Evolutionary conservation across 2,888 invertebrate genomes (phyloP), one percentile per base, ranked within the genome.

Genomic region (Dasypogon diadema): DNA sequence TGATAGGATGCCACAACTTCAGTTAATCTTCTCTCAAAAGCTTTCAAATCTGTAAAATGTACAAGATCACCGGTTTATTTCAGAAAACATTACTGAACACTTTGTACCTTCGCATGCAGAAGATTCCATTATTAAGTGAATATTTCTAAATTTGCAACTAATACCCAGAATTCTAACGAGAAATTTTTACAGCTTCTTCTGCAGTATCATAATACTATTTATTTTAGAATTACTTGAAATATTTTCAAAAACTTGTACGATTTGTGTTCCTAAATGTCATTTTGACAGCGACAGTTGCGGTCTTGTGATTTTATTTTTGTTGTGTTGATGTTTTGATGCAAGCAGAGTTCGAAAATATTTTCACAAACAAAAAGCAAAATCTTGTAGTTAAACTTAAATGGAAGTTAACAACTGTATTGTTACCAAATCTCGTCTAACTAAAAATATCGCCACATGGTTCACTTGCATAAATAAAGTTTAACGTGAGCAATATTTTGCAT

Each of bases 1-100:
- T 97, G 96, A 80, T 98, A 90, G 84, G 97, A 96, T 80, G 95
- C 93, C 83, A 99, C 97, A 14, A 99, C 98, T 89, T 99, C 99
- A 0, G 98, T 99, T 22, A 99, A 88, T 74, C 99, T 91, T 79
- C 98, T 91, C 87, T 99, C 99, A 86, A 99, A 99, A 46, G 98
- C 98, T 87, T 98, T 99, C 81, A 99, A 89, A 90, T 99, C 99
- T 95, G 83, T 88, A 89, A 34, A 14, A 6, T 30, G 10, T 30
- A 6, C 5, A 5, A 30, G 10, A 30, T 30, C 10, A 30, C 1
- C 5, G 6, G 5, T 30, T 6, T 6, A 30, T 6, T 30, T 12
- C 16, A 22, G 22, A 72, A 24, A 4, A 70, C 2, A 30, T 26
- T 46, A 6, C 42, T 12, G 80, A 46, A 63, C 70, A 16, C 14